phyloP scores from a whole-genome alignment of 2,888 invertebrate species.

The Uloborus plumipes region DNA sequence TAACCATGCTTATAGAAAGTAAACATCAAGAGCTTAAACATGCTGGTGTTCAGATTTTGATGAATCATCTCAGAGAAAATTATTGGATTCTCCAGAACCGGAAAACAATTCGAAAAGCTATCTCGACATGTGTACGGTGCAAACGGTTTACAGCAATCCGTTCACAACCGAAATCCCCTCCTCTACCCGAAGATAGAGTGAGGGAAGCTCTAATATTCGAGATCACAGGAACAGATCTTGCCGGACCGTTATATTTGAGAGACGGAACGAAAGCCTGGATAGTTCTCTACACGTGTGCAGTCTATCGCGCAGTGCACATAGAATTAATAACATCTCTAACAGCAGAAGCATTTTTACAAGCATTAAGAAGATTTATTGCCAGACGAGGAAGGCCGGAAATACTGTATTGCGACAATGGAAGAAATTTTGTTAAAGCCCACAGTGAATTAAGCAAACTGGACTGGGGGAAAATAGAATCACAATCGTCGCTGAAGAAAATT shows the following conservation, averaged over 20 bases:
- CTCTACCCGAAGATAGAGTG: neutral
- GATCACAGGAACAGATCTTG: neutral
- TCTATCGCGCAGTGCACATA: slow-evolving; percentile 14
- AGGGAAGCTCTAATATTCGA: neutral
- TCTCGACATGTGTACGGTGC: slow-evolving; percentile 2
- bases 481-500: neutral
- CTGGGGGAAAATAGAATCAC: neutral
- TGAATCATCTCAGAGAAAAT: neutral
- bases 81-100: neutral
- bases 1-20: neutral
- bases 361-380: slow-evolving; percentile 4
- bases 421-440: neutral
- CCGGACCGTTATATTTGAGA: neutral
- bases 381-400: neutral
- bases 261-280: slow-evolving; percentile 8
- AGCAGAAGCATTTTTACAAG: neutral
- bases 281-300: slow-evolving; percentile 9
- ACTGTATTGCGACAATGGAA: neutral
- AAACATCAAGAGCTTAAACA: neutral
- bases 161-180: neutral
- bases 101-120: neutral
- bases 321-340: slow-evolving; percentile 3
- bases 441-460: neutral
- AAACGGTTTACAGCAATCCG: neutral
- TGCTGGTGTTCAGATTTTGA: slow-evolving; percentile 2